Evolutionary conservation across 2,797 vertebrate species (phyloP).

Genomic region (Taenioides sp.): DNA sequence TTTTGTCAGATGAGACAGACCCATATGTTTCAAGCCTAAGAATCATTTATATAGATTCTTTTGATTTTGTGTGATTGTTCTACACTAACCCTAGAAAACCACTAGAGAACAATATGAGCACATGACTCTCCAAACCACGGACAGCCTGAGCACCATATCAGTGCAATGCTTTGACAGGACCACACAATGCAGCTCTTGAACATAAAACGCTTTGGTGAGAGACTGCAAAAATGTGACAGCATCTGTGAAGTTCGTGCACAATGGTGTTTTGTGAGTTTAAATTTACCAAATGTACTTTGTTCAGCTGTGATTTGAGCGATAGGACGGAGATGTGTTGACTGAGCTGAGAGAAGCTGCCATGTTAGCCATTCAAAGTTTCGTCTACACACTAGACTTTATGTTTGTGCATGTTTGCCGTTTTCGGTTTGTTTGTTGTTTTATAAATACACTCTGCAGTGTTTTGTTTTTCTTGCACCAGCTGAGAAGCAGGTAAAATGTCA

Average conservation of each 20-base stretch:
- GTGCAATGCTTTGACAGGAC: slow-evolving; percentile 6
- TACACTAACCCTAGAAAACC: background rate
- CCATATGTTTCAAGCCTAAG: background rate
- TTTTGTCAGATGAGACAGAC: background rate
- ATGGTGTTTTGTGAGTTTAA: slow-evolving; percentile 14
- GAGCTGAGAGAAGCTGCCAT: slow-evolving; percentile 5
- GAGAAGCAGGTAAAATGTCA: background rate
- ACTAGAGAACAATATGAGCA: background rate
- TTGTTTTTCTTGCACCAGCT: background rate
- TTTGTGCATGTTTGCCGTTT: background rate
- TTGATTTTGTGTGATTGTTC: background rate
- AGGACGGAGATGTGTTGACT: slow-evolving; percentile 4
- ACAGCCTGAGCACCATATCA: slow-evolving; percentile 13
- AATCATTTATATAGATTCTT: background rate
- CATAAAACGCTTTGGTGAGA: slow-evolving; percentile 7
- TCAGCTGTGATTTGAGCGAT: background rate
- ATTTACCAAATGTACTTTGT: slow-evolving; percentile 7
- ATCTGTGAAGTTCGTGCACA: slow-evolving; percentile 4
- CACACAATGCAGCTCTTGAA: slow-evolving; percentile 5
- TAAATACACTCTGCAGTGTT: background rate
- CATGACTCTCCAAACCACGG: background rate
- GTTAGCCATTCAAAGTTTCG: slow-evolving; percentile 2
- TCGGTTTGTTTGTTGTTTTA: background rate
- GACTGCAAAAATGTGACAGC: slow-evolving; percentile 9
- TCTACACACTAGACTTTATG: slow-evolving; percentile 4